phyloP scores from a whole-genome alignment of 2,888 invertebrate species.

The Heliconius hortense region DNA sequence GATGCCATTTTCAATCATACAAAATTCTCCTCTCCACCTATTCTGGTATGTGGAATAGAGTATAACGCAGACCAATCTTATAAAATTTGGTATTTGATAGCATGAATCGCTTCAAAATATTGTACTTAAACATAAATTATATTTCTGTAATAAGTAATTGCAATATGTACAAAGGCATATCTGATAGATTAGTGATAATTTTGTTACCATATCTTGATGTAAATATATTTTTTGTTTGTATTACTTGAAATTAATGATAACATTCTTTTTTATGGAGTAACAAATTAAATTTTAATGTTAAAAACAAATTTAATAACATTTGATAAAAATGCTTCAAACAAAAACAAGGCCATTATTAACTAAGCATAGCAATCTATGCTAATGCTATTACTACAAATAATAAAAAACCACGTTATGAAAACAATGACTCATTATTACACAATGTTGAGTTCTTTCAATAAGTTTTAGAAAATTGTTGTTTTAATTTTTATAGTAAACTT shows the following conservation, averaged over 20 bases:
- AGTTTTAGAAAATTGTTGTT: neutral
- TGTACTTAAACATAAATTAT: neutral
- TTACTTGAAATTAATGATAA: neutral
- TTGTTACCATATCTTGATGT: neutral
- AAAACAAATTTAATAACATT: too few relatives aligned
- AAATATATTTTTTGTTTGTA: neutral
- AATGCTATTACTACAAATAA: too few relatives aligned
- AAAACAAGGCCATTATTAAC: neutral
- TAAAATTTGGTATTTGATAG: too few relatives aligned
- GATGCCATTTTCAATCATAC: too few relatives aligned
- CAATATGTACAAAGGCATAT: neutral
- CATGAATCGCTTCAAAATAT: neutral
- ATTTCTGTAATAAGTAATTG: neutral
- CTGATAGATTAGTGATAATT: neutral
- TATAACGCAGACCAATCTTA: too few relatives aligned
- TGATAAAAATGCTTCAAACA: neutral
- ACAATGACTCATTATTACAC: conserved; percentile 15
- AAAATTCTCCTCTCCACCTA: too few relatives aligned
- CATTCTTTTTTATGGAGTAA: neutral
- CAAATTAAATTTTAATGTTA: too few relatives aligned
- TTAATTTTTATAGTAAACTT: neutral
- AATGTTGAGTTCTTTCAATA: neutral
- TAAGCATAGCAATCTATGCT: too few relatives aligned
- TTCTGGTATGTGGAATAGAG: too few relatives aligned
- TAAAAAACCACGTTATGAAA: neutral